These are phyloP conservation scores for Calliscelio sp. DNA, from an alignment of 2,888 invertebrate species.

Conservation along the genomic window DNA sequence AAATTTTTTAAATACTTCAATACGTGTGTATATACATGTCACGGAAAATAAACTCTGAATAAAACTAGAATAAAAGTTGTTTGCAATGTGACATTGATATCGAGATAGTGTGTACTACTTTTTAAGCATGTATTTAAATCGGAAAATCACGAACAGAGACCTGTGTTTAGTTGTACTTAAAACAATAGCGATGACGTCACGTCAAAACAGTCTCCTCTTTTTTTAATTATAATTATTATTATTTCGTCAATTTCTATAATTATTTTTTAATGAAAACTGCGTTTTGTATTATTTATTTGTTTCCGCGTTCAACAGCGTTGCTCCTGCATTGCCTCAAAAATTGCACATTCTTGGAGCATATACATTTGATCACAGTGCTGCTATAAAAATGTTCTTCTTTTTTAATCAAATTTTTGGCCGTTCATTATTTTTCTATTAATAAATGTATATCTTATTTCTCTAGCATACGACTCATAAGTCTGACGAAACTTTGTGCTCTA, in stretches of 20 bases:
- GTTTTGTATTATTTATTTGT: conserved; percentile 67
- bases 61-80: conserved; percentile 70
- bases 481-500: conserved; percentile 47
- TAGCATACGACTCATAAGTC: conserved; percentile 34
- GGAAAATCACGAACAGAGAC: conserved; percentile 68
- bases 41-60: conserved; percentile 66
- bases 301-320: conserved; percentile 43
- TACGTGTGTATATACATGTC: conserved; percentile 63
- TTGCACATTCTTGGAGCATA: conserved; percentile 47
- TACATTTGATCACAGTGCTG: conserved; percentile 63
- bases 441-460: not conserved
- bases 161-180: conserved; percentile 70
- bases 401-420: too few relatives aligned
- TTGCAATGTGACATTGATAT: conserved; percentile 70
- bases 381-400: conserved; percentile 40
- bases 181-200: conserved; percentile 51
- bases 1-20: conserved; percentile 52
- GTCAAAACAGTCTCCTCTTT: conserved; percentile 34
- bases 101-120: conserved; percentile 67
- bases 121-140: conserved; percentile 64
- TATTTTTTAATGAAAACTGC: conserved; percentile 40
- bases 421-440: not conserved
- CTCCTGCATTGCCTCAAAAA: conserved; percentile 40
- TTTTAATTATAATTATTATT: too few relatives aligned
- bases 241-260: conserved; percentile 34